Base-by-base conservation (phyloP, 2,113 vertebrate genomes). In the Hypomesus transpacificus region DNA sequence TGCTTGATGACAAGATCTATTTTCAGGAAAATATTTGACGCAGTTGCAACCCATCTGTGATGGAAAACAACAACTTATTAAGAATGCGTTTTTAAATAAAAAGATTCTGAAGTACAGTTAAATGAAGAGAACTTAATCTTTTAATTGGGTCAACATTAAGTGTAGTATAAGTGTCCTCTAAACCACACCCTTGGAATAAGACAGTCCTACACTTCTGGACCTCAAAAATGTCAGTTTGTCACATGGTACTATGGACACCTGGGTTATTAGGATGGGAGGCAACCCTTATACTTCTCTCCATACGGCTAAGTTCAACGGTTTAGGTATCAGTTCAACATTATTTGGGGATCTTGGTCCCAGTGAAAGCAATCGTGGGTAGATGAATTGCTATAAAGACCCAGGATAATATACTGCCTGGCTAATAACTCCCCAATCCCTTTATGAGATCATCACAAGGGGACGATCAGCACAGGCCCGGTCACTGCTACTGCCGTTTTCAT, bases 401-500 rank as follows among this genome's bases (percentile, higher is more conserved):
- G 58, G 66, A 74, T 80, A 80, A 81, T 81, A 78, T 80, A 85
- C 70, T 63, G 66, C 46, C 61, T 58, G 54, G 72, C 80, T 71
- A 79, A 85, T 84, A 80, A 85, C 76, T 82, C 57, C 52, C 46
- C 31, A 60, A 68, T 83, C 66, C 16, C 58, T 84, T 88, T 84
- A 89, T 80, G 76, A 80, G 78, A 79, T 76, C 73, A 72, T 88
- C 81, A 83, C 65, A 69, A 78, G 52, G 75, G 74, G 69, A 77
- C 74, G 75, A 87, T 80, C 75, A 85, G 75, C 77, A 68, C 62
- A 71, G 56, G 73, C 74, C 84, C 60, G 66, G 79, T 79, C 78
- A 72, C 71, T 57, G 17, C 78, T 71, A 69, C 39, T 63, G 50
- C 53, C 66, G 70, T 77, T 81, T 84, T 87, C 71, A 88, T 86